Percentiles rank a stretch among this genome's conserved stretches.
Evolutionary conservation across 92 coral and sea anemone genomes (phyloP).

Genomic region (Muricea muricata): DNA sequence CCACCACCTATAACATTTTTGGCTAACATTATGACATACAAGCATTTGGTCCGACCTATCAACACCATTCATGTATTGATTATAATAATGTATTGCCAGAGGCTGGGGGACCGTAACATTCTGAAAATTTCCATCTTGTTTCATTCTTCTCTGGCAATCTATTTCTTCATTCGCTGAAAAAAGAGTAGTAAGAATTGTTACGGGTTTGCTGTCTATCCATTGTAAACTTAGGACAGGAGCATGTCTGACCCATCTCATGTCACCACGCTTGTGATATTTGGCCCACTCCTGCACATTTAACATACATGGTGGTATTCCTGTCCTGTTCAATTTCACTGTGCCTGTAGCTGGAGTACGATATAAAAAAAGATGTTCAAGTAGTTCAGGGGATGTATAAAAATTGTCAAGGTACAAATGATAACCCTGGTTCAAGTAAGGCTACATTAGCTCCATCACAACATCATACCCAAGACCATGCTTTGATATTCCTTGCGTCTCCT

Average conservation of each 20-base stretch:
- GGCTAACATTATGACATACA: not conserved
- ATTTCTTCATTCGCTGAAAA: not conserved
- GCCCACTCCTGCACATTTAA: not conserved
- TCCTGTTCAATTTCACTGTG: not conserved
- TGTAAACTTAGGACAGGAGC: not conserved
- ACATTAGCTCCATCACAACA: constrained; percentile 64
- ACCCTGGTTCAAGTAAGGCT: not conserved
- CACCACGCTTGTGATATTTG: not conserved
- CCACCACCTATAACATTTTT: not conserved
- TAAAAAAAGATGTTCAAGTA: not conserved
- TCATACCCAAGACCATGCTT: constrained; percentile 73
- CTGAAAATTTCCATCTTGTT: not conserved
- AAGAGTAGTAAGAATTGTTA: not conserved
- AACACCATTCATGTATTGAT: not conserved
- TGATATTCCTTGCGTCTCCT: constrained; percentile 32
- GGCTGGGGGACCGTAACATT: too few relatives aligned
- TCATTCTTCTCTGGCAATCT: not conserved
- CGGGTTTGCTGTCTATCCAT: not conserved
- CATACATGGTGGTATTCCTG: not conserved
- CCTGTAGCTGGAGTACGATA: not conserved
- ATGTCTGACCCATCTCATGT: not conserved
- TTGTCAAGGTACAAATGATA: not conserved
- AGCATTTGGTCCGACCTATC: not conserved
- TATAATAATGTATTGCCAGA: too few relatives aligned
- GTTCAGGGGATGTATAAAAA: not conserved